phyloP scores from a whole-genome alignment of 2,113 vertebrate species.

The Peromyscus leucopus region DNA sequence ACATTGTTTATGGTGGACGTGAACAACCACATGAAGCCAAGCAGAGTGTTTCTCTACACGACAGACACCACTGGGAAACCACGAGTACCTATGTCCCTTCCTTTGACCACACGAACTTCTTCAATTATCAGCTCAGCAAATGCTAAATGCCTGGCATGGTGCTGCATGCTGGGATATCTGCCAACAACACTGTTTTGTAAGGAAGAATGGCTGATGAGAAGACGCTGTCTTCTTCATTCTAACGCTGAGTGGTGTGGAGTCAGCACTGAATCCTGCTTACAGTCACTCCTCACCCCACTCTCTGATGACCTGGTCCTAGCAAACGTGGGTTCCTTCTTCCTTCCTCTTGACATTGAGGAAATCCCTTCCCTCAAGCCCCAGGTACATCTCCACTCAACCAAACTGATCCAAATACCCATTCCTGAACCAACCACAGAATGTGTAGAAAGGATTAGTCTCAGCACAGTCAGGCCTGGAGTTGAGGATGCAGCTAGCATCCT shows the following conservation, averaged over 20 bases:
- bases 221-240: fast-evolving
- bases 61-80: neutral
- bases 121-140: neutral
- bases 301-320: neutral
- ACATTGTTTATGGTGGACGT: neutral
- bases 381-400: neutral
- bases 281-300: fast-evolving
- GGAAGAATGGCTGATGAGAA: neutral
- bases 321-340: neutral
- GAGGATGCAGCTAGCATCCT: neutral
- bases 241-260: neutral
- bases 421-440: neutral
- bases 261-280: fast-evolving
- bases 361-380: neutral
- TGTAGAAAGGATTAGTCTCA: neutral
- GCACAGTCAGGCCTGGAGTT: neutral
- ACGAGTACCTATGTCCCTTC: neutral
- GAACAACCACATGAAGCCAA: neutral
- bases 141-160: neutral
- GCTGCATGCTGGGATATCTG: no score
- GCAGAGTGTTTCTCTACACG: neutral
- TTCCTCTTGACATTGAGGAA: neutral
- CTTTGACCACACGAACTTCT: neutral
- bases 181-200: neutral
- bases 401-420: neutral